Percentiles rank a stretch among this genome's conserved stretches.
Evolutionary conservation across 2,113 vertebrate genomes (phyloP).

Genomic region (Onychorhynchus coronatus): DNA sequence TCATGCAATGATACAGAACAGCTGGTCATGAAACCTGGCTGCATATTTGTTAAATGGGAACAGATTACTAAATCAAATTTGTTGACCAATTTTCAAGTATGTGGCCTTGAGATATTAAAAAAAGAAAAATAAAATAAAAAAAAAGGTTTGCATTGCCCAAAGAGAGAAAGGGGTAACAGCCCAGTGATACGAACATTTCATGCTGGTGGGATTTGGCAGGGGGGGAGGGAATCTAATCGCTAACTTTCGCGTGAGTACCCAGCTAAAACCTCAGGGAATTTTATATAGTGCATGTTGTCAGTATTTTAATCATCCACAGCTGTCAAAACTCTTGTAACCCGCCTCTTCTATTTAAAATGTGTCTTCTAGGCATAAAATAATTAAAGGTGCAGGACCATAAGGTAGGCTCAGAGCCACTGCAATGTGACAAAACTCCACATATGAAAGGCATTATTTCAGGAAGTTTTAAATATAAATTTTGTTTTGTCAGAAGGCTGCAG

Average conservation of each 20-base stretch:
- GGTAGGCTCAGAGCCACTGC: conserved; percentile 74
- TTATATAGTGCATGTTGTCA: conserved; percentile 82
- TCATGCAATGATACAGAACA: conserved; percentile 62
- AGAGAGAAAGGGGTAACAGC: conserved; percentile 6
- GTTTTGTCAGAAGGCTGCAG: conserved; percentile 85
- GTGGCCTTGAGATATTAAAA: conserved; percentile 41
- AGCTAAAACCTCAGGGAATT: conserved; percentile 82
- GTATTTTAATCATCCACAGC: conserved; percentile 88
- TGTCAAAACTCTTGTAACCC: conserved; percentile 87
- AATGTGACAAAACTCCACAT: conserved; percentile 81
- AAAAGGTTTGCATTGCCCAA: not conserved
- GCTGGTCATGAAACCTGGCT: conserved; percentile 63
- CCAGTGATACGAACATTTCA: conserved; percentile 16
- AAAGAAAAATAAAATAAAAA: not conserved
- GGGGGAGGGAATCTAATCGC: conserved; percentile 60
- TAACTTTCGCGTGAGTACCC: conserved; percentile 76
- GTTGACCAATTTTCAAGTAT: conserved; percentile 63
- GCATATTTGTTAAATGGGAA: conserved; percentile 67
- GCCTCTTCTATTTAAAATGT: conserved; percentile 90
- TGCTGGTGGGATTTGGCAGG: conserved; percentile 49
- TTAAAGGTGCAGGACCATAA: conserved; percentile 84
- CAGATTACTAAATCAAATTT: conserved; percentile 67
- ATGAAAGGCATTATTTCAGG: conserved; percentile 87
- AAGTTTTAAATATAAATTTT: conserved; percentile 89
- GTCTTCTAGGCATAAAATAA: conserved; percentile 92